Base-by-base conservation (phyloP, 1,140 invertebrate genomes). In the Ericerus pela region DNA sequence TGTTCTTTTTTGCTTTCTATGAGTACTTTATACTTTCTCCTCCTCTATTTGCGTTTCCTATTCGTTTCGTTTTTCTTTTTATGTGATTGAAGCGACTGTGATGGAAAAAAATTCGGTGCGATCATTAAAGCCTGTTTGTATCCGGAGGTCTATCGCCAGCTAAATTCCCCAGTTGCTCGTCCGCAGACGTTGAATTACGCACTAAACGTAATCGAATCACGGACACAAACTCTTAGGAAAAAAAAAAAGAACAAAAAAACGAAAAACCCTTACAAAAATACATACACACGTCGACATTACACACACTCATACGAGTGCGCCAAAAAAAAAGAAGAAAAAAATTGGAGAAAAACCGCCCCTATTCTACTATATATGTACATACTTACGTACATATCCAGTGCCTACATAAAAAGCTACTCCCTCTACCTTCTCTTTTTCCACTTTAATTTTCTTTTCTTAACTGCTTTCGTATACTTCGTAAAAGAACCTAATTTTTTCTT, bases 81-180 rank as follows among this genome's bases (percentile, higher is more conserved):
- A 47, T 47, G 41, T 47, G 41, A 47, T 47, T 47, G 41, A 47
- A 47, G 41, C 26, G 41, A 47, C 41, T 24, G 41, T 47, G 41
- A 47, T 47, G 26, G 41, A 24, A 47, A 24, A 47, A 47, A 47
- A 24, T 47, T n/a, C n/a, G 20, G 26, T 47, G 41, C 41, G 41
- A 47, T 47, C 41, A 47, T 47, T 47, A 47, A 47, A 47, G 41
- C 41, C 41, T 47, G 41, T 47, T 47, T 47, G 41, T 47, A 47
- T 47, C 41, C 41, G 41, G 41, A 47, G 41, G 41, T 47, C 41
- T 47, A 47, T 47, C 41, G 26, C 41, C n/a, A 24, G 41, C 26
- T 47, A 47, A 47, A 47, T 47, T 47, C 41, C 41, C 41, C 26
- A 24, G 41, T 47, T 47, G 41, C 41, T 47, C 41, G 41, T 47